A percentile compares a stretch with the other conserved stretches of the same genome.
Conservation (phyloP, 2,113 vertebrate genomes). For the Ceyx margarethae region DNA sequence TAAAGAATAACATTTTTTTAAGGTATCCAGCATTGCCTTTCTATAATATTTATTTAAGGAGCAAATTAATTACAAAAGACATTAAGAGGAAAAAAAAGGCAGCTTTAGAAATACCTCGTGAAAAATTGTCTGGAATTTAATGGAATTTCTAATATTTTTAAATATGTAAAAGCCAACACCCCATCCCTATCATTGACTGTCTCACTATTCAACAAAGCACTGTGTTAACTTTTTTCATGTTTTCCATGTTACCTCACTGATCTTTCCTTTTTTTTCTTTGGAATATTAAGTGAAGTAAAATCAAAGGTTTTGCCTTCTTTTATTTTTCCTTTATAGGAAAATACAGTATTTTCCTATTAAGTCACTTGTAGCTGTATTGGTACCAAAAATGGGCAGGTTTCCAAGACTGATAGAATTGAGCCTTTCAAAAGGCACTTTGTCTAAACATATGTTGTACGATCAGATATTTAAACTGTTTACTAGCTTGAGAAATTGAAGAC, state of each 20-base stretch:
- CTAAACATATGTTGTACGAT: neutral
- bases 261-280: neutral
- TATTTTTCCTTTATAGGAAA: too few relatives aligned
- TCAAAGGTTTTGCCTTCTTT: neutral
- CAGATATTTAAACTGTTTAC: neutral
- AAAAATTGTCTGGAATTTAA: neutral
- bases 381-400: neutral
- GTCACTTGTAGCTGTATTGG: neutral
- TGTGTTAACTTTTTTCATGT: neutral
- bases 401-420: neutral
- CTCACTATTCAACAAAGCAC: neutral
- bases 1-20: neutral
- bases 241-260: neutral
- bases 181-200: neutral
- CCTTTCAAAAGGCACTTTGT: neutral
- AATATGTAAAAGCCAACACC: neutral
- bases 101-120: neutral
- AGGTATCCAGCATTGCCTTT: neutral
- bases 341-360: neutral
- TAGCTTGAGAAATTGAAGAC: neutral
- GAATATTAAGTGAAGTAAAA: neutral
- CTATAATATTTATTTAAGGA: neutral
- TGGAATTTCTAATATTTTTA: neutral
- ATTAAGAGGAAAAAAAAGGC: fast-evolving
- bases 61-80: neutral